Percentiles rank a stretch among this genome's conserved stretches.
phyloP scores from a whole-genome alignment of 2,888 invertebrate species.

The Uloborus plumipes region DNA sequence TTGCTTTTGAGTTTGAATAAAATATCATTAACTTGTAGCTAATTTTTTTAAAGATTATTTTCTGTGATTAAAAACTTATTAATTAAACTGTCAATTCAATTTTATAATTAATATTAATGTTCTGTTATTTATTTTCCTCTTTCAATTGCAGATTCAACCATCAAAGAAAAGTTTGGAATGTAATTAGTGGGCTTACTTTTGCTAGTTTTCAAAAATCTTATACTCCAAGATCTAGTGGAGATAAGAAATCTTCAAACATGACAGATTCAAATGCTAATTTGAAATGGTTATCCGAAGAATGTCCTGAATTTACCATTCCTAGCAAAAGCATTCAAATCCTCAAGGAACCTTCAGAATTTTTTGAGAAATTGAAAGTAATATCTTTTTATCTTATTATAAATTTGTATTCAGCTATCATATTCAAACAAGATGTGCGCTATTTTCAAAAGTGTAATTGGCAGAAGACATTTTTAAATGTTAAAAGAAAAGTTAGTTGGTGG shows the following conservation, averaged over 20 bases:
- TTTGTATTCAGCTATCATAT: too few relatives aligned
- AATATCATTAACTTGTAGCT: too few relatives aligned
- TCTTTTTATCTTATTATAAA: neutral
- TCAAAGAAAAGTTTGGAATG: conserved; percentile 15
- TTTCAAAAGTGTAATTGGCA: too few relatives aligned
- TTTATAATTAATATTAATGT: neutral
- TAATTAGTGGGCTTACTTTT: conserved; percentile 18
- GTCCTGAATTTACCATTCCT: conserved; percentile 52
- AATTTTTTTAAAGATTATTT: neutral
- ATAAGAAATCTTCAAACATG: conserved; percentile 7
- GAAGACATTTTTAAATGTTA: too few relatives aligned
- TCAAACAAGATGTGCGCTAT: too few relatives aligned
- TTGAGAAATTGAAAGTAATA: conserved; percentile 76
- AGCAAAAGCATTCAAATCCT: conserved; percentile 77
- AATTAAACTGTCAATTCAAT: too few relatives aligned
- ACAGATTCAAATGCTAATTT: conserved; percentile 26
- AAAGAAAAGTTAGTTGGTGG: too few relatives aligned
- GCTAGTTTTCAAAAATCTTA: conserved; percentile 36
- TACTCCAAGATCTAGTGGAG: conserved; percentile 18
- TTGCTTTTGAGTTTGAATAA: too few relatives aligned
- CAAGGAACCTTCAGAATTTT: conserved; percentile 83
- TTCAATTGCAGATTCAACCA: conserved; percentile 19
- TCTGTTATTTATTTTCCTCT: neutral
- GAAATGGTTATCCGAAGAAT: conserved; percentile 55
- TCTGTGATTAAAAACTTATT: neutral